Percentiles rank a stretch among this genome's conserved stretches.
Conservation (phyloP, 1,140 invertebrate genomes). For the Hyles vespertilio region DNA sequence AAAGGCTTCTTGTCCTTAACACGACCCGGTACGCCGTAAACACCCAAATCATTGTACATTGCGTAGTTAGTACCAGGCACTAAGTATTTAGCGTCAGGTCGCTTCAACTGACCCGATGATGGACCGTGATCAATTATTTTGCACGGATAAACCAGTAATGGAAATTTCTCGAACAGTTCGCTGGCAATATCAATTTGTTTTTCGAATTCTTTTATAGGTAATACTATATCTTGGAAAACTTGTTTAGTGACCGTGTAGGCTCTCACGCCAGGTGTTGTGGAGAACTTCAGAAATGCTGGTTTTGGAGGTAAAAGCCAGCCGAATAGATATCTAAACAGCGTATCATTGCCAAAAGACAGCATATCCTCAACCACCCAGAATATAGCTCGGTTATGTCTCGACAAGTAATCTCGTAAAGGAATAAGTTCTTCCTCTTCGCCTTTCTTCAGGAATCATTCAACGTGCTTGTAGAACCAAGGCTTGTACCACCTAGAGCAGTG, state of each 20-base stretch:
- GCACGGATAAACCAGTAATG: constrained; percentile 89
- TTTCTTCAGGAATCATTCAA: constrained; percentile 75
- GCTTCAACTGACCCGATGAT: constrained; percentile 81
- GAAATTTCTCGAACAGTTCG: constrained; percentile 83
- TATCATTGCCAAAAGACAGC: constrained; percentile 90
- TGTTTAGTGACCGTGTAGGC: constrained; percentile 88
- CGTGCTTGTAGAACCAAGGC: constrained; percentile 92
- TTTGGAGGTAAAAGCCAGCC: constrained; percentile 91
- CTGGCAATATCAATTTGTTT: constrained; percentile 82
- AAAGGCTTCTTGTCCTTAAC: constrained; percentile 77
- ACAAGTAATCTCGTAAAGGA: constrained; percentile 87
- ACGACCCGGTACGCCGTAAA: constrained; percentile 86
- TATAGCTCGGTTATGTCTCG: constrained; percentile 86
- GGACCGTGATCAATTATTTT: constrained; percentile 82
- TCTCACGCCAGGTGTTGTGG: constrained; percentile 85
- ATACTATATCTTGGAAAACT: constrained; percentile 89
- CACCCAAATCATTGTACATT: constrained; percentile 88
- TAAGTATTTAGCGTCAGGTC: constrained; percentile 78
- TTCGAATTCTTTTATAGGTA: constrained; percentile 83
- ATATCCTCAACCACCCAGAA: constrained; percentile 92
- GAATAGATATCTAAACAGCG: constrained; percentile 82
- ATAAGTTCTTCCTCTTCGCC: constrained; percentile 81
- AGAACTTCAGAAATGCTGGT: constrained; percentile 88
- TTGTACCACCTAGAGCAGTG: constrained; percentile 87
- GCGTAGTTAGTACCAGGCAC: constrained; percentile 73